Base-by-base conservation (phyloP, 2,888 invertebrate genomes). In the Tridacna crocea region DNA sequence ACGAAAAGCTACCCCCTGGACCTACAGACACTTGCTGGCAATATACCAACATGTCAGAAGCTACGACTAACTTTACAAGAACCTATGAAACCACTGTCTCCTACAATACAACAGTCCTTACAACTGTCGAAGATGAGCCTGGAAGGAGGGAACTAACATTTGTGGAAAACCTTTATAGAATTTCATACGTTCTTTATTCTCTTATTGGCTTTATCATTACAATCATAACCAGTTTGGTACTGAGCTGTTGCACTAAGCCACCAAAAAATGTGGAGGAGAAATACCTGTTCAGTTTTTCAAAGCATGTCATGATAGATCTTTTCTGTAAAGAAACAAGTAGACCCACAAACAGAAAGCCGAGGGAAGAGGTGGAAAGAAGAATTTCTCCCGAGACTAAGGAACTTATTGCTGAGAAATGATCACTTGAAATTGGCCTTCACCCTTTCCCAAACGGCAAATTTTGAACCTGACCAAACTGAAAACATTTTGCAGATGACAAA, bases 171-270 rank as follows among this genome's bases (percentile, higher is more conserved):
- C 70, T 79, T 13, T 79, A 75, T 27, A 46, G 46, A 17, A 27
- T 75, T 17, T 79, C 79, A 10, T 75, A 68, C 27, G 26, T 79
- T 12, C 26, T 75, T 22, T 46, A 70, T 24, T 68, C 79, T 19
- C 51, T 72, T 0, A 70, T 68, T n/a, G 79, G 70, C 10, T 79
- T 79, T 26, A 6, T 75, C 2, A 47, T 68, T 19, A 48, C 75
- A n/a, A 24, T 75, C 12, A 26, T 79, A 2, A 46, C 75, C 48
- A 76, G 76, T n/a, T 15, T 70, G n/a, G 6, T 70, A 2, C 48
- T 51, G 0, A 78, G 77, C 22, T 47, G 65, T n/a, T 65, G 51
- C 19, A 72, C 79, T n/a, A 36, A 63, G 19, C 66, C 75, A 68
- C 70, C 75, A 17, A 19, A n/a, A 17, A 11, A 24, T 17, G 48